Evolutionary conservation across 2,888 invertebrate genomes (phyloP).

Genomic region (Plebejus argus): DNA sequence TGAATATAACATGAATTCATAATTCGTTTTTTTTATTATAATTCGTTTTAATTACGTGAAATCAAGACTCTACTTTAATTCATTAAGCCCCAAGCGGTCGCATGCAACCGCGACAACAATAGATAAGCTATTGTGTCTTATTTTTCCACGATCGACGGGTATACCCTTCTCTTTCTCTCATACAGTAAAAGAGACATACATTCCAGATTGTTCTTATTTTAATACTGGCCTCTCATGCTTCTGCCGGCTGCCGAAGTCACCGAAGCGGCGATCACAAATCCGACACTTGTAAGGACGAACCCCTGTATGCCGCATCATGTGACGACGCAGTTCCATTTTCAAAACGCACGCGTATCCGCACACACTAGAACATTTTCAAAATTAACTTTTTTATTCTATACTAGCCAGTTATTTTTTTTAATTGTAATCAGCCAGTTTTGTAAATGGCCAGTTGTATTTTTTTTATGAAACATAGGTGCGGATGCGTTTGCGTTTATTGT

Average conservation of each 20-base stretch:
- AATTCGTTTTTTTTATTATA: too few relatives aligned
- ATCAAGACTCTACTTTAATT: too few relatives aligned
- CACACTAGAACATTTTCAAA: slow-evolving; percentile 46
- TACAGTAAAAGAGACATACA: neutral
- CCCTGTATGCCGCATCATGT: slow-evolving; percentile 76
- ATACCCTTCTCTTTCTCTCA: neutral
- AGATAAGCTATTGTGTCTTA: too few relatives aligned
- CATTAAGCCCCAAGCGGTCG: too few relatives aligned
- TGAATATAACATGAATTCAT: too few relatives aligned
- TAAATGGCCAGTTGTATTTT: neutral
- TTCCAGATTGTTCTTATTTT: neutral
- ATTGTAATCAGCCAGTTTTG: neutral
- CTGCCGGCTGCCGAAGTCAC: slow-evolving; percentile 73
- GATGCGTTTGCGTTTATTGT: slow-evolving; percentile 52
- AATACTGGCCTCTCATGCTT: slow-evolving; percentile 71
- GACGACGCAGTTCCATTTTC: slow-evolving; percentile 62
- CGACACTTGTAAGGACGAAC: slow-evolving; percentile 73
- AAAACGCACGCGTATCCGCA: slow-evolving; percentile 60
- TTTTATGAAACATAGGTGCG: slow-evolving; percentile 43
- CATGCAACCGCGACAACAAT: too few relatives aligned
- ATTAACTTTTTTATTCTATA: neutral
- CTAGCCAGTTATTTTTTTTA: neutral
- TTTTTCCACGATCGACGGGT: too few relatives aligned
- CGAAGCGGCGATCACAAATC: slow-evolving; percentile 70
- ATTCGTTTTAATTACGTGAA: too few relatives aligned